These are phyloP conservation scores for Hyles lineata DNA, from an alignment of 2,888 invertebrate species.

Conservation along the genomic window DNA sequence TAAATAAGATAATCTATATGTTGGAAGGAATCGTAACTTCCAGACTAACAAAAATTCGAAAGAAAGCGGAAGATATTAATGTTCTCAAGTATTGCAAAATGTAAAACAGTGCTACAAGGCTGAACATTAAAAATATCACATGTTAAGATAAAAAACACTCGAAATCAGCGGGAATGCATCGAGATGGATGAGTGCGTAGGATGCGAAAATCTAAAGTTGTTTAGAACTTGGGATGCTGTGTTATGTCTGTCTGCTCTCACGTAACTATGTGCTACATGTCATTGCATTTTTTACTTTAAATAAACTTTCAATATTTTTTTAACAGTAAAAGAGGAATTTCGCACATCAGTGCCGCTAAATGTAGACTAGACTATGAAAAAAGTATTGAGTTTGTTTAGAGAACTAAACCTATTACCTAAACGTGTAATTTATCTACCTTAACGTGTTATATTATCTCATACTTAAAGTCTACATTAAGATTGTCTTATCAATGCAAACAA, in stretches of 20 bases:
- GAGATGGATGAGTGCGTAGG: constrained; percentile 14
- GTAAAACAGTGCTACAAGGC: constrained; percentile 12
- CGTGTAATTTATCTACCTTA: neutral
- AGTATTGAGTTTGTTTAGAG: no score
- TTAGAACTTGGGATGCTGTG: neutral
- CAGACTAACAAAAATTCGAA: neutral
- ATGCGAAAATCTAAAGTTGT: constrained; percentile 15
- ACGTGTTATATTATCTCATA: constrained; percentile 7
- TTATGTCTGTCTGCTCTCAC: constrained; percentile 1
- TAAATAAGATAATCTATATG: neutral
- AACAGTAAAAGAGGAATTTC: no score
- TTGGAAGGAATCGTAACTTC: neutral
- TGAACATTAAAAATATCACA: constrained; percentile 19
- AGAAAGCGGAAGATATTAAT: neutral
- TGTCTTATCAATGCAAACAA: constrained; percentile 1
- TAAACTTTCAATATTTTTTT: no score
- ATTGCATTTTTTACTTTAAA: no score
- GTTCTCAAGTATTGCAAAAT: constrained; percentile 1
- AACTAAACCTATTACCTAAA: neutral
- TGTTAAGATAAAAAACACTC: constrained; percentile 22
- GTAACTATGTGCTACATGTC: neutral
- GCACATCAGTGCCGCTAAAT: no score
- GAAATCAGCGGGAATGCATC: constrained; percentile 24
- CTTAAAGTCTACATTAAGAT: constrained; percentile 20
- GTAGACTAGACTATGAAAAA: no score